Base-by-base conservation (phyloP, 2,888 invertebrate species). In the Creontiades dilutus region DNA sequence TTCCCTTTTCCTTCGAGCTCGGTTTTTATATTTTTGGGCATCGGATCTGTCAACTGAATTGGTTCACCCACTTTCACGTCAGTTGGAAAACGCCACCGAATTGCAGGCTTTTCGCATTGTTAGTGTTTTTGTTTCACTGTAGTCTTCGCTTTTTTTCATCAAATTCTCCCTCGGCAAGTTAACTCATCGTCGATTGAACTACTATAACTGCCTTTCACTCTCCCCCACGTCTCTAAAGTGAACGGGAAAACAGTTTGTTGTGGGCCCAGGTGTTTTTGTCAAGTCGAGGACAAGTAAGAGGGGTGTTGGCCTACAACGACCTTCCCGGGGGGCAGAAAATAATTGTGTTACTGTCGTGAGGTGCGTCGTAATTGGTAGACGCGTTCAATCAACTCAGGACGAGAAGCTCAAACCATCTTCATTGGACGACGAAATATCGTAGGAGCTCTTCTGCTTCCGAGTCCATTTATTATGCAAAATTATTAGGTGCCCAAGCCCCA, bases 251-350 rank as follows among this genome's bases (percentile, higher is more conserved):
- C 23, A 68, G 68, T 68, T 68, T 68, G 23, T 12, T 5, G 68
- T 68, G 68, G n/a, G 5, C 68, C 68, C 78, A 1, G n/a, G 47
- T 46, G 78, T 78, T 78, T 78, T 78, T 78, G 78, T 78, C 78
- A 78, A 78, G 4, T 16, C 78, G 46, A 78, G 78, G 78, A 37
- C 78, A 78, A 78, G 78, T 78, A 46, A 78, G 28, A 78, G 78
- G 78, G 37, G n/a, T 19, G 78, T 13, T 78, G 46, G 3, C 78
- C 16, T 9, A 14, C 11, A 14, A 28, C 11, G 46, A 47, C 78
- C 78, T 78, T 78, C 78, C 47, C 78, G 9, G 5, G 23, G 7
- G 7, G 52, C 52, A 52, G 52, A 52, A 52, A 52, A 52, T 52
- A 52, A 52, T 52, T 52, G 52, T 68, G 12, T 23, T 68, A 68